Base-by-base conservation (phyloP, 2,797 vertebrate species). In the Rhabdomys pumilio region DNA sequence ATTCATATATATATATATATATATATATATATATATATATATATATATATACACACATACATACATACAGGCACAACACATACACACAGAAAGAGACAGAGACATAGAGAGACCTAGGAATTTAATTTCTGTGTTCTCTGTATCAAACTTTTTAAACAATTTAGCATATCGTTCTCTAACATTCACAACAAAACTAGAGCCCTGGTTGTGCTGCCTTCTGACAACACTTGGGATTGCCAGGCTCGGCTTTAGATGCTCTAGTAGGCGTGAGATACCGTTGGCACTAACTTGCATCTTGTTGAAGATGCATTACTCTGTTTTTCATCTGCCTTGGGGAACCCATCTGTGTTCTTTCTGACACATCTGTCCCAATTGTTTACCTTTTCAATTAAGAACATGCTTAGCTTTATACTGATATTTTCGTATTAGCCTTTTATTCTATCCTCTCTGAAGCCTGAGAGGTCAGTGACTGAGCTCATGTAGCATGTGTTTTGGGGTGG, bases 311-410 rank as follows among this genome's bases (percentile, higher is more conserved):
- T 14, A n/a, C 22, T 29, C 47, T 63, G 17, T 11, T 13, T 80
- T 92, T 80, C 55, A 22, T 67, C 87, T 94, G 69, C 12, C 69
- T 59, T 92, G 47, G 17, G 55, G 53, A 53, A 38, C 44, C 79
- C 14, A 13, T 47, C 10, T 22, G 22, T 47, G 82, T 88, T 87
- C 69, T 87, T 94, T 90, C 31, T 87, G 47, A 93, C 87, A 65
- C 22, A 13, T 87, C 55, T 77, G 44, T 79, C 88, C n/a, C 55
- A 82, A 50, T 79, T 4, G 65, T 72, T 89, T 92, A 61, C 24
- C 29, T 3, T 75, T 67, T 85, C 41, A 94, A 57, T 20, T 75
- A 29, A 67, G 29, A 84, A 90, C 77, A 55, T 29, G 26, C 29
- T 65, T 65, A 65, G 34, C 81, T 63, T 84, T 13, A 65, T 65